Conservation (phyloP, 2,888 invertebrate genomes). For the Hipparchia semele region DNA sequence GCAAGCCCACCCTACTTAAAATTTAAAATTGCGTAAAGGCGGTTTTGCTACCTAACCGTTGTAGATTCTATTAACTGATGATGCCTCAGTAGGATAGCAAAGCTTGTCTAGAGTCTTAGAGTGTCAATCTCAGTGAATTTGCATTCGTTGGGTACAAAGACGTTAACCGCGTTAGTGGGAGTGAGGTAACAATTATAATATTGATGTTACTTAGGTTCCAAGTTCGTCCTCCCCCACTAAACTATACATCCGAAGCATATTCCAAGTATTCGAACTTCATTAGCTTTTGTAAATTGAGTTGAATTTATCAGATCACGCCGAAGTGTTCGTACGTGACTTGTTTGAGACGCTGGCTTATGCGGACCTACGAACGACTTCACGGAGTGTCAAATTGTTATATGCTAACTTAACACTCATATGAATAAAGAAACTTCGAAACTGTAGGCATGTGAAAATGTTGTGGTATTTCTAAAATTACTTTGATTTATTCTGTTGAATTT, state of each 20-base stretch:
- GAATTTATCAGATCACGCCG: slow-evolving; percentile 47
- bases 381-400: slow-evolving; percentile 39
- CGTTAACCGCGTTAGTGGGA: neutral
- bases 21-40: too few relatives aligned
- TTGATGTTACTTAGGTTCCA: neutral
- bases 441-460: too few relatives aligned
- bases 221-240: slow-evolving; percentile 8
- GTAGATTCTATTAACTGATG: neutral
- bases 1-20: too few relatives aligned
- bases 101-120: neutral
- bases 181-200: neutral
- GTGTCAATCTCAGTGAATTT: too few relatives aligned
- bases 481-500: neutral
- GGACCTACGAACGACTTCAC: slow-evolving; percentile 42
- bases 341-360: slow-evolving; percentile 43
- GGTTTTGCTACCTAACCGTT: neutral
- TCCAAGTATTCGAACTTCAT: slow-evolving; percentile 42
- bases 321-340: slow-evolving; percentile 48
- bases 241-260: slow-evolving; percentile 39
- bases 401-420: slow-evolving; percentile 18
- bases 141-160: too few relatives aligned
- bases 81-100: neutral
- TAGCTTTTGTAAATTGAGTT: slow-evolving; percentile 48
- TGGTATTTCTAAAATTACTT: too few relatives aligned
- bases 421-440: neutral